phyloP scores from a whole-genome alignment of 2,888 invertebrate genomes.

The Orchestes rusci region DNA sequence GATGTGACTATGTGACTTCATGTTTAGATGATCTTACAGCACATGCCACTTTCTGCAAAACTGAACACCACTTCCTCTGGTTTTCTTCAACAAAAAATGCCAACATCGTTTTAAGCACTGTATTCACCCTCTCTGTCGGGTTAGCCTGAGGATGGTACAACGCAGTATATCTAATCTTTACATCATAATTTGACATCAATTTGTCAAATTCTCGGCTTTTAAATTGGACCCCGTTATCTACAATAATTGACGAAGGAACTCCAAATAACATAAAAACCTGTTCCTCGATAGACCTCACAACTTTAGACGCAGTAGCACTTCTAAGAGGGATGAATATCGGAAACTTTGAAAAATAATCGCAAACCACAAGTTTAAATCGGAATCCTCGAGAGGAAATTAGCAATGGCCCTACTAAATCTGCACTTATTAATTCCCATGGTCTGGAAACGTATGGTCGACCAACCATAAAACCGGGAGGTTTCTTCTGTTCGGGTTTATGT shows the following conservation, averaged over 20 bases:
- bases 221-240: slow-evolving; percentile 5
- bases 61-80: slow-evolving; percentile 18
- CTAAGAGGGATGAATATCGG: neutral
- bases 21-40: slow-evolving; percentile 1
- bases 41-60: slow-evolving; percentile 8
- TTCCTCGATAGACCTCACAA: slow-evolving; percentile 11
- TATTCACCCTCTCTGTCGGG: slow-evolving; percentile 9
- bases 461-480: neutral
- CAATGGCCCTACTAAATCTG: neutral
- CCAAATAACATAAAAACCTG: slow-evolving; percentile 5
- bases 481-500: neutral
- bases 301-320: neutral
- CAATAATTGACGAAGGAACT: slow-evolving; percentile 1
- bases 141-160: slow-evolving; percentile 4
- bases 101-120: slow-evolving; percentile 13
- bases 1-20: neutral
- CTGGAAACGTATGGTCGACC: neutral
- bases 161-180: slow-evolving; percentile 3
- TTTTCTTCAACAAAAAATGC: slow-evolving; percentile 13
- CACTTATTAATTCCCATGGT: neutral
- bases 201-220: slow-evolving; percentile 5
- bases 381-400: neutral
- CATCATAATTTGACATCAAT: neutral
- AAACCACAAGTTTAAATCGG: neutral
- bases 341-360: neutral